A percentile compares a stretch with the other conserved stretches of the same genome.
Conservation (phyloP, 2,888 invertebrate genomes). For the Peribatodes rhomboidaria region DNA sequence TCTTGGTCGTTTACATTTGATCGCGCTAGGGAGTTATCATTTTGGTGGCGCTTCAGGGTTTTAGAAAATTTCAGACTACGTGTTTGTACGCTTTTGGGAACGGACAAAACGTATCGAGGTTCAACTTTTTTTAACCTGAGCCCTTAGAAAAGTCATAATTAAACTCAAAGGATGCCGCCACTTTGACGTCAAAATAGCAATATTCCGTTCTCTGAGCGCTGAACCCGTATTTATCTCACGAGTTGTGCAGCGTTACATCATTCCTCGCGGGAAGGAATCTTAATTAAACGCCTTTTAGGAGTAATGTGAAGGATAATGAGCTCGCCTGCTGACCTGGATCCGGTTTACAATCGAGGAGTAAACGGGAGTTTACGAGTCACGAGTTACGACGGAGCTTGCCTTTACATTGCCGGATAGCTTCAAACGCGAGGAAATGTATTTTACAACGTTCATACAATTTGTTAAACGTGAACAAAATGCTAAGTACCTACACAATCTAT, state of each 20-base stretch:
- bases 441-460: not conserved
- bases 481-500: no score
- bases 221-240: not conserved
- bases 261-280: constrained; percentile 4
- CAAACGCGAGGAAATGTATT: not conserved
- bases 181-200: not conserved
- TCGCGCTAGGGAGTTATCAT: no score
- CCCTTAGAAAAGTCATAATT: not conserved
- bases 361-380: not conserved
- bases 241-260: constrained; percentile 6
- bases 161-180: not conserved
- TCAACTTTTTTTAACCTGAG: no score
- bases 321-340: constrained; percentile 13
- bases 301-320: constrained; percentile 19
- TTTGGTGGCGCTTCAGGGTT: no score
- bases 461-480: no score
- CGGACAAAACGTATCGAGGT: no score
- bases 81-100: no score
- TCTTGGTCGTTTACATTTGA: no score
- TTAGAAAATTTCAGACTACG: no score
- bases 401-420: no score
- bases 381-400: not conserved
- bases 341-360: not conserved
- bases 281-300: constrained; percentile 20
- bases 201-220: not conserved